A percentile compares a stretch with the other conserved stretches of the same genome.
Conservation (phyloP, 2,797 vertebrate genomes). For the Mareca penelope region DNA sequence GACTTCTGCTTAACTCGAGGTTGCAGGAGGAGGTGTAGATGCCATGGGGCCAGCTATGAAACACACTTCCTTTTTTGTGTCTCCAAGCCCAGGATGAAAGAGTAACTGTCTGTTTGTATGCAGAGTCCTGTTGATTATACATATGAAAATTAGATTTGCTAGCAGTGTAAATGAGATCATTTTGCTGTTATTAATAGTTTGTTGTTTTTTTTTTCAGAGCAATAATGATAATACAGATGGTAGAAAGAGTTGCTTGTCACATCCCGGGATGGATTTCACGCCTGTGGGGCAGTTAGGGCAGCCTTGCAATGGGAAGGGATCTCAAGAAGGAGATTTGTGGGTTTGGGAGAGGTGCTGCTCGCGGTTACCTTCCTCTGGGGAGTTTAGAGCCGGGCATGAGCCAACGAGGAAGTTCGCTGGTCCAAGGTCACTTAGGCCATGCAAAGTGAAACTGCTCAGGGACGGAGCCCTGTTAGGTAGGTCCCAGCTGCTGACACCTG, state of each 20-base stretch:
- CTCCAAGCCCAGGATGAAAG: neutral
- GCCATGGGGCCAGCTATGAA: neutral
- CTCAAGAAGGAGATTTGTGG: neutral
- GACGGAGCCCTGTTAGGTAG: neutral
- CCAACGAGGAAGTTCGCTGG: neutral
- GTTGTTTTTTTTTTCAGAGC: neutral
- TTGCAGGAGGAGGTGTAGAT: neutral
- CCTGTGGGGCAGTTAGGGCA: neutral
- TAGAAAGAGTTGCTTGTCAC: neutral
- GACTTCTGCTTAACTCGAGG: neutral
- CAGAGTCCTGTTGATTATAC: neutral
- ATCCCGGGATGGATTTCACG: neutral
- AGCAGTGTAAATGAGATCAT: neutral
- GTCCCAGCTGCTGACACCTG: neutral
- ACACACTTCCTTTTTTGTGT: neutral
- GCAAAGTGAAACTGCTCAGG: neutral
- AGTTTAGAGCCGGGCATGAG: neutral
- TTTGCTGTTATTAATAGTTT: neutral
- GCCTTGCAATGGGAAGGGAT: neutral
- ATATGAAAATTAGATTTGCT: neutral
- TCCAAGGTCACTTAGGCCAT: neutral
- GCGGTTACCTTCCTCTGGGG: neutral
- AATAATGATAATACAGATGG: neutral
- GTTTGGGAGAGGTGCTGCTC: neutral
- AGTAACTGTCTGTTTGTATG: neutral